Base-by-base conservation (phyloP, 1,140 invertebrate species). In the Anthonomus grandis region DNA sequence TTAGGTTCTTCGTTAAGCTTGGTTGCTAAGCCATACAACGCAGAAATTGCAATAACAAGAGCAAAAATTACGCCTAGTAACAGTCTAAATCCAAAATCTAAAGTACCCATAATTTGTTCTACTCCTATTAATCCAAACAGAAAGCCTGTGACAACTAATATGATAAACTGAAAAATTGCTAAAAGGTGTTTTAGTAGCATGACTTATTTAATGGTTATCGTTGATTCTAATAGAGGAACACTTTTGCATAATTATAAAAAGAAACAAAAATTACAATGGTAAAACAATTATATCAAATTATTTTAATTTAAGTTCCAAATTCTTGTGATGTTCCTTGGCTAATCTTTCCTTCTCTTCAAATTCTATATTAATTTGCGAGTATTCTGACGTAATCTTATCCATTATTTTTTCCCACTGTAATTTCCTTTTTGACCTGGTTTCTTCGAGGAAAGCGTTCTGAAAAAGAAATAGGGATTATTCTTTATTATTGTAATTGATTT, bases 1-100 rank as follows among this genome's bases (percentile, higher is more conserved):
- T 58, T 41, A 9, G 64, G 38, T 62, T 71, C 65, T 74, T 91
- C 87, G 68, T 84, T 88, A 4, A 90, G 70, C 71, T 88, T 89
- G 67, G 90, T 88, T 6, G 87, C 88, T 37, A 94, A 74, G 71
- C 93, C 93, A 73, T 93, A 94, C 66, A 94, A 86, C 80, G 93
- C 91, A 6, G 91, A 90, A 22, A 92, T 69, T 2, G 88, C 90
- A 54, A 93, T 86, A 15, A 88, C 80, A 17, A 93, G 72, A 0
- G 87, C 86, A 69, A 83, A 86, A 70, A 91, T 89, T 41, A 93
- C 86, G 27, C 90, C 90, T 15, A 92, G 73, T 3, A 93, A 72
- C 9, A 93, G 76, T 59, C 87, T 79, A 60, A 91, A 89, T 21
- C 90, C 90, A 74, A 92, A 89, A 55, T 93, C 90, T 54, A 91